Evolutionary conservation across 2,888 invertebrate species (phyloP).

Genomic region (Ctena decussata): DNA sequence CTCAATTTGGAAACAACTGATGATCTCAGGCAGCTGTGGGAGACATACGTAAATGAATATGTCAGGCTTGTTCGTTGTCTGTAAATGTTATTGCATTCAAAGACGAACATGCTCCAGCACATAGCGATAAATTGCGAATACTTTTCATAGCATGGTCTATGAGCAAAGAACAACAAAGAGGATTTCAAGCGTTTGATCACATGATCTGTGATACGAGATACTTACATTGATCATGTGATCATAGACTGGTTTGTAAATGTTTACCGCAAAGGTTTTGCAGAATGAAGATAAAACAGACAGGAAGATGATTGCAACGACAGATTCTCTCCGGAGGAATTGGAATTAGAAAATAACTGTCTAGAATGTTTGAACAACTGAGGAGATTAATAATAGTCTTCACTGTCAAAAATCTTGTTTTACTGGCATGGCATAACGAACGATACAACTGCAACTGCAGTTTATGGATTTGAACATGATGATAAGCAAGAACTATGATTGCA

Average conservation of each 20-base stretch:
- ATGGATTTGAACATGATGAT: no score
- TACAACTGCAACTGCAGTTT: no score
- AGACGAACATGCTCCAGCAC: neutral
- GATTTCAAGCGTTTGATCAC: constrained; percentile 30
- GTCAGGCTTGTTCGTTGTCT: constrained; percentile 1
- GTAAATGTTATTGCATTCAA: constrained; percentile 12
- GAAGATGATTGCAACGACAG: neutral
- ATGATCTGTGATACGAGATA: neutral
- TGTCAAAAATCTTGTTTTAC: no score
- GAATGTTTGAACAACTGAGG: no score
- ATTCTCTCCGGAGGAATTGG: neutral
- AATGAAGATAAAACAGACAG: neutral
- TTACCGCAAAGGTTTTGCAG: neutral
- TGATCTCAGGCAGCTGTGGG: neutral
- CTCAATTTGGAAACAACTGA: neutral
- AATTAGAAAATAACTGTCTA: no score
- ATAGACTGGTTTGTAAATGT: neutral
- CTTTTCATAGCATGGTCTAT: constrained; percentile 30
- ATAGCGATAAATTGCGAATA: constrained; percentile 64
- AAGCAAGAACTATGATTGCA: no score
- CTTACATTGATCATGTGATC: constrained; percentile 7
- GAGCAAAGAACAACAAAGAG: constrained; percentile 66
- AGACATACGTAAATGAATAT: constrained; percentile 10
- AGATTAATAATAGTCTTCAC: no score
- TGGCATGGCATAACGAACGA: no score